Evolutionary conservation across 2,888 invertebrate species (phyloP).

Genomic region (Bimastos eiseni): DNA sequence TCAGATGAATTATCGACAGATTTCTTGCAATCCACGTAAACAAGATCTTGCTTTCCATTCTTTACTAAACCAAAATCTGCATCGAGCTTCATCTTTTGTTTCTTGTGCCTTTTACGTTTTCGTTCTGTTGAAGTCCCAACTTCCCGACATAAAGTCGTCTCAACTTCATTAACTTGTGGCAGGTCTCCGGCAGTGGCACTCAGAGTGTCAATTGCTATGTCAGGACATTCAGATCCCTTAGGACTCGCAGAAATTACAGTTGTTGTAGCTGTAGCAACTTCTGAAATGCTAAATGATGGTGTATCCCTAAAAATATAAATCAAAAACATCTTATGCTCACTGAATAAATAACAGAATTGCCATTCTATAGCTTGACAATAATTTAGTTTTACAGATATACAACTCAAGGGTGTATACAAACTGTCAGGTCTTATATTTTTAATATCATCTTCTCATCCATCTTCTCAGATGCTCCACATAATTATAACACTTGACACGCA

Average conservation of each 20-base stretch:
- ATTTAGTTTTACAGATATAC: neutral
- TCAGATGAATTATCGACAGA: neutral
- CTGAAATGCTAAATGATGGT: neutral
- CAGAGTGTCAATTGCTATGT: neutral
- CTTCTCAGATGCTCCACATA: neutral
- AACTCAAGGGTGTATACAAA: neutral
- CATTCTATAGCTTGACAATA: neutral
- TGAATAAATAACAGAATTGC: neutral
- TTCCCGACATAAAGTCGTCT: neutral
- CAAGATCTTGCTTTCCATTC: neutral
- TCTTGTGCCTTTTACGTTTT: constrained; percentile 8
- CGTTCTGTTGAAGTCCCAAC: constrained; percentile 19
- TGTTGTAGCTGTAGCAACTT: neutral
- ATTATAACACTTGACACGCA: too few relatives aligned
- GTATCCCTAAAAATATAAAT: constrained; percentile 7
- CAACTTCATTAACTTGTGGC: neutral
- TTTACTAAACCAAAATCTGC: neutral
- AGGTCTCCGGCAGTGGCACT: neutral
- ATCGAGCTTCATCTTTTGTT: neutral
- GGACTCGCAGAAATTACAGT: neutral
- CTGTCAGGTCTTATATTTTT: neutral
- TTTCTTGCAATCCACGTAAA: neutral
- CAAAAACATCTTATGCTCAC: neutral
- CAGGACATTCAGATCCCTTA: neutral
- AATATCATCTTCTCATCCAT: neutral